Evolutionary conservation across 2,888 invertebrate genomes (phyloP), one percentile per base, ranked within the genome.

Genomic region (Phortica okadai): DNA sequence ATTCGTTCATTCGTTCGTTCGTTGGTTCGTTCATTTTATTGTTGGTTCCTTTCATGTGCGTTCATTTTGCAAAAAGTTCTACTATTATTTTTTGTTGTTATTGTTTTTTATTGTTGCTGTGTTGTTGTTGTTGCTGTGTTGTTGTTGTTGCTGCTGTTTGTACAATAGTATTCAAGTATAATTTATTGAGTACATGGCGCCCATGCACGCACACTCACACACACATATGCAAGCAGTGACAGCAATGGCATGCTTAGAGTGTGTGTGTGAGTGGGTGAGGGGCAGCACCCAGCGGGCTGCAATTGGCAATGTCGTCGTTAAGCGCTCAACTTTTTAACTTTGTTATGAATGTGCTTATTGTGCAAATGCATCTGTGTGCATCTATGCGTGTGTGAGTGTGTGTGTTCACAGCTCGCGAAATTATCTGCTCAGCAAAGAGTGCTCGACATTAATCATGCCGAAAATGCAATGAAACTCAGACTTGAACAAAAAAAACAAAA

Each of bases 391-490:
- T 2, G 50, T 3, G 50, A 3, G 8, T 50, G 50, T 14, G 50
- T 14, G 50, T 50, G 50, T 25, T 62, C 62, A 11, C 62, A 10
- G 11, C 58, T 21, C 16, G 59, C 64, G 64, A 33, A 64, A 64
- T 64, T 64, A 64, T 64, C 44, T 69, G 69, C 66, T 75, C 80
- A 79, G 79, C 89, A 90, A 89, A 64, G 64, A 64, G 64, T 41
- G 87, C 89, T 50, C 86, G 84, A 85, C 89, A 89, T 89, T 89
- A 90, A 90, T 89, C 89, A 89, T 87, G 85, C 89, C 87, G 87
- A 87, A 90, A 82, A 78, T 79, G 79, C 74, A 81, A 81, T 50
- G 50, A 25, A 33, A 41, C 33, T 25, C 16, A 59, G 16, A 21
- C 59, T 25, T 8, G 16, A 59, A 59, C 3, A 66, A 59, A 59